phyloP scores from a whole-genome alignment of 2,113 vertebrate species.

The Morone chrysops region DNA sequence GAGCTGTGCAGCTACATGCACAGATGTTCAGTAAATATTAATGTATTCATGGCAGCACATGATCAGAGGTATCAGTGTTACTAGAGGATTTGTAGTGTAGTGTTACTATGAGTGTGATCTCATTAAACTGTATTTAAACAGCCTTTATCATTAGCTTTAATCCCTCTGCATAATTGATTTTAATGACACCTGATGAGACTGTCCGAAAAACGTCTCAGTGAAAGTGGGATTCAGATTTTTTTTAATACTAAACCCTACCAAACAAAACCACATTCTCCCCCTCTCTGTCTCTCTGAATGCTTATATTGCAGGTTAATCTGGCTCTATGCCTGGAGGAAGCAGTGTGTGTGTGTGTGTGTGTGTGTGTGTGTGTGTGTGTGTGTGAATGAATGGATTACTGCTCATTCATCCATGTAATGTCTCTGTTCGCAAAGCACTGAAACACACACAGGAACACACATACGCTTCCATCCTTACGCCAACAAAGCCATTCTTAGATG shows the following conservation, averaged over 20 bases:
- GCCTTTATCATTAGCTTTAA: conserved; percentile 21
- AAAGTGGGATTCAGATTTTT: not conserved
- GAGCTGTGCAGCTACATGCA: not conserved
- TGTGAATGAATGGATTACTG: conserved; percentile 43
- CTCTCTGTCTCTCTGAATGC: not conserved
- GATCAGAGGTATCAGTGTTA: not conserved
- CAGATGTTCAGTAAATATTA: not conserved
- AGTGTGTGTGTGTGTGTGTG: conserved; percentile 17
- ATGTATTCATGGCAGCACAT: conserved; percentile 2
- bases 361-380: conserved; percentile 7
- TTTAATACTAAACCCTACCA: not conserved
- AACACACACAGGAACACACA: conserved; percentile 7
- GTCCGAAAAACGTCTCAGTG: not conserved
- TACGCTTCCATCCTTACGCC: not conserved
- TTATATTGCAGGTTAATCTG: conserved; percentile 46
- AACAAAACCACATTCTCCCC: not conserved
- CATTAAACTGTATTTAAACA: conserved; percentile 26
- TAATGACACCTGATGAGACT: not conserved
- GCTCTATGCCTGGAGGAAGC: conserved; percentile 33
- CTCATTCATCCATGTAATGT: conserved; percentile 48
- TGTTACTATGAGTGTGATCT: conserved; percentile 21
- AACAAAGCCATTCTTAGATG: not conserved
- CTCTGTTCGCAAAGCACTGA: conserved; percentile 5
- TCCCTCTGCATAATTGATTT: conserved; percentile 15
- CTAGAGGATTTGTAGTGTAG: conserved; percentile 22